These are phyloP conservation scores for Nomada hirtipes DNA, from an alignment of 2,888 invertebrate species.

Conservation along the genomic window DNA sequence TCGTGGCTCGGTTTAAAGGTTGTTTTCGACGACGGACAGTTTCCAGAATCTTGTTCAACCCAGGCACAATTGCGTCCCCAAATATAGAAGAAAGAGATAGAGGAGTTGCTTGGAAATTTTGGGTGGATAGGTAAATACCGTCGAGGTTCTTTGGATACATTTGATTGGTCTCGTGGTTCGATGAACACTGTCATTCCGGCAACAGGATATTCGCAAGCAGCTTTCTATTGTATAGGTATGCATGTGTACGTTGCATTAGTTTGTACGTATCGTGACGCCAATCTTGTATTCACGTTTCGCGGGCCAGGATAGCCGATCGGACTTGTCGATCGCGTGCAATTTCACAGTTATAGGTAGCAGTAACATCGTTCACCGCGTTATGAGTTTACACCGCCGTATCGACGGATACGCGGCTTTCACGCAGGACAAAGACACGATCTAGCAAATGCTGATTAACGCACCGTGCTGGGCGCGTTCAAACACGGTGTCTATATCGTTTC, in stretches of 20 bases:
- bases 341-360: slow-evolving; percentile 42
- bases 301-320: slow-evolving; percentile 6
- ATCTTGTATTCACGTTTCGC: not conserved
- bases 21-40: slow-evolving; percentile 11
- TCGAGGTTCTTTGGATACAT: too few species aligned
- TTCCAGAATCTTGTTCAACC: not conserved
- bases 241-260: too few species aligned
- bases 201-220: too few species aligned
- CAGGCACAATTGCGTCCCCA: not conserved
- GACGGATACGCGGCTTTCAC: slow-evolving; percentile 15
- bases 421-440: slow-evolving; percentile 33
- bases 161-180: too few species aligned
- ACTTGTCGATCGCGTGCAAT: slow-evolving; percentile 38
- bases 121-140: too few species aligned
- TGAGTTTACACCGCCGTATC: slow-evolving; percentile 29
- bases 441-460: slow-evolving; percentile 49
- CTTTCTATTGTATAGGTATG: too few species aligned
- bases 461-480: slow-evolving; percentile 8
- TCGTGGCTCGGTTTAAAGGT: slow-evolving; percentile 46
- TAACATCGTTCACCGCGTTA: slow-evolving; percentile 48
- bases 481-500: slow-evolving; percentile 24
- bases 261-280: too few species aligned
- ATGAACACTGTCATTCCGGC: too few species aligned
- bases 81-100: not conserved
- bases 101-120: too few species aligned